These are phyloP conservation scores for Ispidina picta DNA, from an alignment of 2,797 vertebrate genomes.

Conservation along the genomic window DNA sequence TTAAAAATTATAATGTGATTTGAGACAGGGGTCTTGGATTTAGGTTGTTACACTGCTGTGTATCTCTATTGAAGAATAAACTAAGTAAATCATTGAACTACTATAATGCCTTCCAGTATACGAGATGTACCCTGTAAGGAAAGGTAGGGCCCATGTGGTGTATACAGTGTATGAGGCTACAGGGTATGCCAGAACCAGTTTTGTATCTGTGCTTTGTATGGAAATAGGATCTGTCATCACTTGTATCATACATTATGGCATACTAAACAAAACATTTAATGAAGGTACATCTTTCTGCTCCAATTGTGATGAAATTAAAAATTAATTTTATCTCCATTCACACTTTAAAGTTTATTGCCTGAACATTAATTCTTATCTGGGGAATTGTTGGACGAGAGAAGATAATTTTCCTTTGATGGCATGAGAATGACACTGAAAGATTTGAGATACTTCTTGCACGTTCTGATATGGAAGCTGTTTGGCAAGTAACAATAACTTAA, in stretches of 20 bases:
- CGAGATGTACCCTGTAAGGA: neutral
- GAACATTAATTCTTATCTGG: neutral
- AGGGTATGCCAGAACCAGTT: neutral
- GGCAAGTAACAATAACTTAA: neutral
- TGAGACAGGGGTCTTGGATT: neutral
- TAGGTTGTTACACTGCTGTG: neutral
- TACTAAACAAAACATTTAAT: neutral
- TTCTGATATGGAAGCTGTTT: neutral
- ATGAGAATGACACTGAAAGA: neutral
- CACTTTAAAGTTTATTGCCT: neutral
- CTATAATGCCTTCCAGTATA: neutral
- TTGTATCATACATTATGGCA: neutral
- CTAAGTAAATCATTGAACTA: too few species aligned
- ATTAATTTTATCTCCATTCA: neutral
- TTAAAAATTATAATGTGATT: neutral
- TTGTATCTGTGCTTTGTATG: neutral
- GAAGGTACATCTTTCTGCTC: neutral
- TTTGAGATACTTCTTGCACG: neutral
- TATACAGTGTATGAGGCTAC: accelerated
- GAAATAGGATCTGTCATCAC: neutral
- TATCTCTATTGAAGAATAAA: neutral
- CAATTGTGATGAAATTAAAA: neutral
- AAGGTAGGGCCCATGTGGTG: neutral
- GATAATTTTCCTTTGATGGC: neutral
- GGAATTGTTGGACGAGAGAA: neutral